Conservation (phyloP, 2,888 invertebrate genomes). For the Melanargia galathea region DNA sequence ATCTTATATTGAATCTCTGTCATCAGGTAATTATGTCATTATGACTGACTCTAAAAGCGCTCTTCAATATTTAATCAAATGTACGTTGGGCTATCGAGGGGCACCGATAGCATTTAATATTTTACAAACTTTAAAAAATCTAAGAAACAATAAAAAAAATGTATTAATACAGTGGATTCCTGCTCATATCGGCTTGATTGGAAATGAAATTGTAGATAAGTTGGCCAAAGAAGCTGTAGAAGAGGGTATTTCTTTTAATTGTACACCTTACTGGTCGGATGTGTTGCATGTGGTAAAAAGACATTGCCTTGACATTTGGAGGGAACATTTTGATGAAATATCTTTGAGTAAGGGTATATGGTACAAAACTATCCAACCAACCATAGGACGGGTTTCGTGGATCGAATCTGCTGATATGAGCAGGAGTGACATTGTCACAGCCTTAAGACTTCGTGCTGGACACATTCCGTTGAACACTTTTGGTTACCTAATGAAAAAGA, state of each 20-base stretch:
- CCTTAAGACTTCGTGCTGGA: too few relatives aligned
- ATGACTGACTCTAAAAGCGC: slow-evolving; percentile 31
- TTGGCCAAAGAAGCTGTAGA: slow-evolving; percentile 13
- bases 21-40: slow-evolving; percentile 24
- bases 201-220: slow-evolving; percentile 23
- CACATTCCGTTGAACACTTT: too few relatives aligned
- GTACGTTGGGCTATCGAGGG: slow-evolving; percentile 29
- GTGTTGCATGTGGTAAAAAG: too few relatives aligned
- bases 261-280: background rate
- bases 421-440: too few relatives aligned
- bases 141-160: background rate
- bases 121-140: slow-evolving; percentile 13
- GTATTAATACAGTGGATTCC: slow-evolving; percentile 29
- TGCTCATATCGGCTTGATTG: slow-evolving; percentile 24
- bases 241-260: background rate
- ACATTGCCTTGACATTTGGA: too few relatives aligned
- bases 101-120: slow-evolving; percentile 32
- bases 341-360: too few relatives aligned
- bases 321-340: too few relatives aligned
- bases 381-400: too few relatives aligned
- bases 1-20: slow-evolving; percentile 19
- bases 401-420: too few relatives aligned
- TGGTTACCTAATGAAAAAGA: too few relatives aligned
- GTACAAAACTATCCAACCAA: too few relatives aligned
- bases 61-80: slow-evolving; percentile 33